Conservation (phyloP, 1,140 invertebrate genomes). For the Leptinotarsa defecta region DNA sequence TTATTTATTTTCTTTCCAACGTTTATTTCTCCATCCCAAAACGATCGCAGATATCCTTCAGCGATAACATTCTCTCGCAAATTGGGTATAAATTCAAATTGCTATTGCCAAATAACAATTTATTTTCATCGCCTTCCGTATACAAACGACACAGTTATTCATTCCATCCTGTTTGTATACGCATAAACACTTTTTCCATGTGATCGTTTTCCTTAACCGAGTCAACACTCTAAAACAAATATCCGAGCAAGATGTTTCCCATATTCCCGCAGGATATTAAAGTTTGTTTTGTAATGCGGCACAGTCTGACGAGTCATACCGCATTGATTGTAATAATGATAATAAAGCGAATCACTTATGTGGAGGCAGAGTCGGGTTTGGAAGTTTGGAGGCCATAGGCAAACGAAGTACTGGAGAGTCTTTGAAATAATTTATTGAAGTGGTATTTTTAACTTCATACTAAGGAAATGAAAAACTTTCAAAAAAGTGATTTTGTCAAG, state of each 20-base stretch:
- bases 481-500: no score
- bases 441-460: no score
- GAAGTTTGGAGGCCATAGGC: no score
- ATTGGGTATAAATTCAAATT: neutral
- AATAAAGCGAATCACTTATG: no score
- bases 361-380: no score
- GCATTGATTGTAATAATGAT: no score
- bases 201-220: neutral
- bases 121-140: neutral
- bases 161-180: neutral
- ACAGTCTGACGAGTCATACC: no score
- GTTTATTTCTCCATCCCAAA: neutral
- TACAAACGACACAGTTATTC: neutral
- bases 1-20: neutral
- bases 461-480: no score
- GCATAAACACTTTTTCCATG: neutral
- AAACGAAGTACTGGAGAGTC: no score
- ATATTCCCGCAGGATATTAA: neutral
- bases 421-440: no score
- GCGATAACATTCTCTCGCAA: neutral
- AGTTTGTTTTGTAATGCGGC: no score
- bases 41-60: neutral
- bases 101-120: slow-evolving; percentile 1
- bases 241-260: neutral
- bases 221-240: neutral